Evolutionary conservation across 2,888 invertebrate genomes (phyloP), one percentile per base, ranked within the genome.

Genomic region (Polydesmus complanatus): DNA sequence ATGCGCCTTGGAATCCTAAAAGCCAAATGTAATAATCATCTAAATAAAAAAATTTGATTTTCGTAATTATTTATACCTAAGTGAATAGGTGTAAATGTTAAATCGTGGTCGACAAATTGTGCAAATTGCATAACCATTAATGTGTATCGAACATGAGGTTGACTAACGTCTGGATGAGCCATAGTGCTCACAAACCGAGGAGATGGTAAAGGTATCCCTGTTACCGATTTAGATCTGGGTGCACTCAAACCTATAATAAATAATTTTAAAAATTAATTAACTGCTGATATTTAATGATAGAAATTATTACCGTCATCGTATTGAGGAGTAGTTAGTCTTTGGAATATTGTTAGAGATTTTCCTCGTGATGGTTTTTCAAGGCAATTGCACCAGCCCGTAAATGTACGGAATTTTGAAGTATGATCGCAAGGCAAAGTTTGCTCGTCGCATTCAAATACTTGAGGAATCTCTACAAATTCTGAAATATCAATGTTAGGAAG

Each of bases 71-170:
- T 37, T 37, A 37, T 37, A 73, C 75, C 75, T 68, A 73, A 69
- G 60, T 77, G 74, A 60, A 91, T 89, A 1, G 92, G 95, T 0
- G 94, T 93, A 81, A 93, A 84, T 0, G 94, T 94, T 57, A 96
- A 78, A 73, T 95, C 95, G 75, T 95, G 95, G 73, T 95, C 95
- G 22, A 95, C 73, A 69, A 96, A 76, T 73, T 95, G 94, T 0
- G 92, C 94, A 69, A 84, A 94, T 77, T 94, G 94, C 94, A 95
- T 95, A 50, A 88, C 81, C 86, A 94, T 88, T 21, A 94, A 77
- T 0, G 91, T 87, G 74, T 94, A 93, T 3, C 90, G 79, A 0
- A 84, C 85, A 70, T 92, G 91, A 22, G 92, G 78, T 71, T 92
- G 88, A 37, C 90, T 90, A 62, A 92, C 89, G 69, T 93, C 92